phyloP scores from a whole-genome alignment of 1,140 invertebrate genomes.

The Lordiphosa mommai region DNA sequence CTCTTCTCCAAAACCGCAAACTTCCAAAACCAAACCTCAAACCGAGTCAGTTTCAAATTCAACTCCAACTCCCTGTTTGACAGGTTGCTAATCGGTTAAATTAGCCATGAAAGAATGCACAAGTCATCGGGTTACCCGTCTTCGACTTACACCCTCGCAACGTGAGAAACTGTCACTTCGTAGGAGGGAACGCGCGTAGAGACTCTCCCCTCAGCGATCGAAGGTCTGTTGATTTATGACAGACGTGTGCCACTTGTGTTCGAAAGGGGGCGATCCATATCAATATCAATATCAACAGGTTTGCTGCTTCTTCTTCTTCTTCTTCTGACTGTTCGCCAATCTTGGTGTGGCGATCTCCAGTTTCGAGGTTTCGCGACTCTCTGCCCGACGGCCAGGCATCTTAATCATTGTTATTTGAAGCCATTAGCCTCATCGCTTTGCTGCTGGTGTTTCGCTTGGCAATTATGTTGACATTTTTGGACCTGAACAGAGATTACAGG shows the following conservation, averaged over 20 bases:
- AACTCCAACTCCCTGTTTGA: conserved; percentile 16
- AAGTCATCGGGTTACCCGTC: conserved; percentile 59
- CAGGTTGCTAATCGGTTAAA: conserved; percentile 72
- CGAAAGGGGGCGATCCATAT: conserved; percentile 34
- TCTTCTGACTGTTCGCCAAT: conserved; percentile 21
- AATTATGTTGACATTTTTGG: conserved; percentile 71
- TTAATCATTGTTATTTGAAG: conserved; percentile 75
- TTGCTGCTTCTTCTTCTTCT: conserved; percentile 12
- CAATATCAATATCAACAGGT: conserved; percentile 73
- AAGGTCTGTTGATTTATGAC: conserved; percentile 46
- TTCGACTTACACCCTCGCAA: conserved; percentile 59
- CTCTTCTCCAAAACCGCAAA: conserved; percentile 26
- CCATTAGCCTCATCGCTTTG: conserved; percentile 57
- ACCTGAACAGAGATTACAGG: conserved; percentile 43
- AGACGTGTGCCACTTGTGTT: conserved; percentile 65
- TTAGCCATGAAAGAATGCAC: conserved; percentile 73
- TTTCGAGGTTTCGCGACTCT: conserved; percentile 4
- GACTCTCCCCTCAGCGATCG: conserved; percentile 13
- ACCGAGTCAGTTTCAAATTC: conserved; percentile 28
- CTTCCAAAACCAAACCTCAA: conserved; percentile 39
- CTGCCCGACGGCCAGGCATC: conserved; percentile 21
- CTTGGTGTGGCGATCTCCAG: conserved; percentile 39
- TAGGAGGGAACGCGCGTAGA: neutral
- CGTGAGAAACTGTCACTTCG: conserved; percentile 54
- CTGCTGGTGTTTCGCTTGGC: conserved; percentile 68